A percentile compares a stretch with the other conserved stretches of the same genome.
Evolutionary conservation across 1,140 invertebrate genomes (phyloP).

Genomic region (Scylla paramamosain): DNA sequence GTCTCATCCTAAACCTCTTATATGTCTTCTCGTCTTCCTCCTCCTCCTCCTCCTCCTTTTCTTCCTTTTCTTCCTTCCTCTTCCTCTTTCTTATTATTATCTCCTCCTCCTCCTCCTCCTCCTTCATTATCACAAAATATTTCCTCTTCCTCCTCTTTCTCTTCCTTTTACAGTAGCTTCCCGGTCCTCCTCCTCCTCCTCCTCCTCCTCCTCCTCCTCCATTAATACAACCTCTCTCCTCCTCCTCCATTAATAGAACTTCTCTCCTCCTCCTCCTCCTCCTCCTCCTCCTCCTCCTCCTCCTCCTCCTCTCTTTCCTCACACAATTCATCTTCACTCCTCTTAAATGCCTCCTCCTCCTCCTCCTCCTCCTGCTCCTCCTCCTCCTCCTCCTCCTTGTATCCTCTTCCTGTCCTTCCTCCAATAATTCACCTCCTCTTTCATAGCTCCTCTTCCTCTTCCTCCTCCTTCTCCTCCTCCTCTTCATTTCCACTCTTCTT

Average conservation of each 20-base stretch:
- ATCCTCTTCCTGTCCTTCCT: background rate
- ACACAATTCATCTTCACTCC: background rate
- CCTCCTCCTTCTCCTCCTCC: background rate
- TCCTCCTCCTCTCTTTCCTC: background rate
- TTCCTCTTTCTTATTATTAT: background rate
- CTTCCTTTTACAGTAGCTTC: too few species aligned
- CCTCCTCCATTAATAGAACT: too few species aligned
- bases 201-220: too few species aligned
- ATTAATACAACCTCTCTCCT: too few species aligned
- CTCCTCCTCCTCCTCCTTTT: background rate
- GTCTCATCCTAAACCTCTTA: too few species aligned
- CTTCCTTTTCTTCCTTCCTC: background rate
- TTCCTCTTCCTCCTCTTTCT: background rate
- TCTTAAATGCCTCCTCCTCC: background rate
- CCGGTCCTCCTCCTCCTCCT: too few species aligned
- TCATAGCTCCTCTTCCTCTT: background rate
- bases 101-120: background rate
- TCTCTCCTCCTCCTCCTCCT: background rate
- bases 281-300: background rate
- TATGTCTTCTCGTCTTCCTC: too few species aligned
- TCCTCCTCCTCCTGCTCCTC: background rate
- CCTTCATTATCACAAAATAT: background rate
- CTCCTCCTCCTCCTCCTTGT: background rate
- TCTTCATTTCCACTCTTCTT: background rate
- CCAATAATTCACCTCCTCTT: background rate